phyloP scores from a whole-genome alignment of 2,888 invertebrate genomes.

The Ischnus inquisitorius region DNA sequence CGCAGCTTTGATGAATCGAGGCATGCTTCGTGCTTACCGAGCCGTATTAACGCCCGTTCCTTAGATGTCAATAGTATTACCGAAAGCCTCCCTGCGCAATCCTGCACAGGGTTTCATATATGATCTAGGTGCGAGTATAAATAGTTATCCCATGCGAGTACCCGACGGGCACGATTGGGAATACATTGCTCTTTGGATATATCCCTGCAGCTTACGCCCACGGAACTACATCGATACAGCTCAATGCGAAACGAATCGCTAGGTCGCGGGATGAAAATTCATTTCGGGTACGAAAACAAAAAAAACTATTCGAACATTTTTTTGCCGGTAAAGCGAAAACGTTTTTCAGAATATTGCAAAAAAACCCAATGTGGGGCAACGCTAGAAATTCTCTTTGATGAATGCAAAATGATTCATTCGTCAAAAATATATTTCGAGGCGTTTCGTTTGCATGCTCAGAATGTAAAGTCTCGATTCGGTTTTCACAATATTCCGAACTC shows the following conservation, averaged over 20 bases:
- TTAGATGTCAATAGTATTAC: constrained; percentile 11
- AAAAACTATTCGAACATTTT: too few species aligned
- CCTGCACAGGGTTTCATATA: not conserved
- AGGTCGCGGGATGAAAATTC: not conserved
- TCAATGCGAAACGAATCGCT: not conserved
- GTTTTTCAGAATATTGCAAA: too few species aligned
- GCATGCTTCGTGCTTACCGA: constrained; percentile 44
- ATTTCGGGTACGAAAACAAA: not conserved
- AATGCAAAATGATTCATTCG: too few species aligned
- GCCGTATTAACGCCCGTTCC: constrained; percentile 55
- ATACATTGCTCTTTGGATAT: not conserved
- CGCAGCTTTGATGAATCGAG: constrained; percentile 48
- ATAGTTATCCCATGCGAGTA: not conserved
- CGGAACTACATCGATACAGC: not conserved
- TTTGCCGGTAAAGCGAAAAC: too few species aligned
- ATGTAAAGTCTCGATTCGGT: too few species aligned
- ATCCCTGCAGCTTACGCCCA: not conserved
- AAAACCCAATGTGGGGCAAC: too few species aligned
- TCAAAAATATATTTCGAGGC: too few species aligned
- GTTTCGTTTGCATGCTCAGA: too few species aligned
- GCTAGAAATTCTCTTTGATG: too few species aligned
- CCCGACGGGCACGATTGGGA: constrained; percentile 3
- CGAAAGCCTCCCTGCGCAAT: constrained; percentile 21
- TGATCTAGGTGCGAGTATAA: constrained; percentile 5
- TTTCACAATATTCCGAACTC: too few species aligned